Base-by-base conservation (phyloP, 2,888 invertebrate genomes). In the Meliscaeva auricollis region DNA sequence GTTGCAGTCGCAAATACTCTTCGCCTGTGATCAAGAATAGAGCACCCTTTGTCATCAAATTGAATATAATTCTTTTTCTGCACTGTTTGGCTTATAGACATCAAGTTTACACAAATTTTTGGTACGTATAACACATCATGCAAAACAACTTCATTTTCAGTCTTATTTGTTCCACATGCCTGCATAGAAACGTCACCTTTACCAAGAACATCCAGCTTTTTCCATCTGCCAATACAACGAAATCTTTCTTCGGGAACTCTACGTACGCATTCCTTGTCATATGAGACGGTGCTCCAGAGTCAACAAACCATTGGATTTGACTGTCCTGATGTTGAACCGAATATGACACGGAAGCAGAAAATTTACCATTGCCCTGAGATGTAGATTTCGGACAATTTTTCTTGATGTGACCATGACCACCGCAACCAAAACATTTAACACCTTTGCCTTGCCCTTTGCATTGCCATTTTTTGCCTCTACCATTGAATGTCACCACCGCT, bases 1-100 rank as follows among this genome's bases (percentile, higher is more conserved):
- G 35, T 35, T 4, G 35, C 35, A 3, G 35, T 4, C 35, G 35
- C 35, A 35, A 35, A 35, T 4, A 35, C 7, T 4, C 1, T 35
- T 35, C 1, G 1, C 6, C 26, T 35, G 35, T 35, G 1, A 4
- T 41, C 13, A 41, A 41, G 11, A 41, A 41, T 11, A 88, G 3
- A 6, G 6, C 32, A 35, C 1, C 32, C 32, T 6, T 35, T 7
- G 3, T 3, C 3, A 35, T 35, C 32, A 35, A 35, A 35, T 8
- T 6, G 6, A 35, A 35, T 7, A 6, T 8, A 6, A 7, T 35
- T 35, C 1, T 1, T 7, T 6, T 35, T 35, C 32, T 35, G 3
- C 3, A 35, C 32, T 35, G 8, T 35, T 35, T 35, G 35, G 11
- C 35, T 35, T 3, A 35, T 35, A 3, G 35, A 35, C 35, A 35